Percentiles rank a stretch among this genome's conserved stretches.
Conservation (phyloP, 2,797 vertebrate species). For the Botia almorhae region DNA sequence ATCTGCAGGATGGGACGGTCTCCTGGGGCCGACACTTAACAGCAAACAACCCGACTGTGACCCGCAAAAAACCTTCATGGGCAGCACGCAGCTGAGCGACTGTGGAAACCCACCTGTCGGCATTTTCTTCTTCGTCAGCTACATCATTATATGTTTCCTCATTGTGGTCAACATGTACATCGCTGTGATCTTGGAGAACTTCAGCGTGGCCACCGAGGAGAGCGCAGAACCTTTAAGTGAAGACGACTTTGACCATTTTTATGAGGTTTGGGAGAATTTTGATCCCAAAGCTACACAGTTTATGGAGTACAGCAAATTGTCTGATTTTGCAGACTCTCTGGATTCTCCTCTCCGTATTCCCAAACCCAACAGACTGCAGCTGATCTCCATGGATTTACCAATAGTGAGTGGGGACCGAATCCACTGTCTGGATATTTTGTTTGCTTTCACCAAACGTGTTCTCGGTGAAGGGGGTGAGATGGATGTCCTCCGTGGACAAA, state of each 20-base stretch:
- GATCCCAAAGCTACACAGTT: constrained; percentile 92
- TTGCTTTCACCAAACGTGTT: constrained; percentile 96
- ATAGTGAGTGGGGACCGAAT: constrained; percentile 96
- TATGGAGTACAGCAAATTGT: constrained; percentile 85
- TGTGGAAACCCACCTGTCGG: constrained; percentile 87
- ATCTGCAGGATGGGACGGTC: constrained; percentile 88
- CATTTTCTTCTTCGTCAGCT: constrained; percentile 94
- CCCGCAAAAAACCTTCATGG: constrained; percentile 74
- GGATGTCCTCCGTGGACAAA: constrained; percentile 88
- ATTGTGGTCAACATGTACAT: constrained; percentile 98
- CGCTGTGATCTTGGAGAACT: constrained; percentile 95
- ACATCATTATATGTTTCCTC: constrained; percentile 94
- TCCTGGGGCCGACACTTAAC: constrained; percentile 90
- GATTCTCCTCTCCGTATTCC: constrained; percentile 87
- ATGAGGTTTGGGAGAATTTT: constrained; percentile 94
- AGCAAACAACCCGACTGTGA: constrained; percentile 79
- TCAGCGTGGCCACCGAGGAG: constrained; percentile 94
- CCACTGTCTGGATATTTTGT: constrained; percentile 97
- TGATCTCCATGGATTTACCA: constrained; percentile 95
- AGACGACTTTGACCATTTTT: constrained; percentile 97
- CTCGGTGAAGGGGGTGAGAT: constrained; percentile 91
- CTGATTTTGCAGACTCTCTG: constrained; percentile 89
- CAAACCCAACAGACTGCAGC: constrained; percentile 88
- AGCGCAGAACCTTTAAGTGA: constrained; percentile 91
- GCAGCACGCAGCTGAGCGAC: constrained; percentile 82